Conservation (phyloP, 2,888 invertebrate species). For the Dione vanillae region DNA sequence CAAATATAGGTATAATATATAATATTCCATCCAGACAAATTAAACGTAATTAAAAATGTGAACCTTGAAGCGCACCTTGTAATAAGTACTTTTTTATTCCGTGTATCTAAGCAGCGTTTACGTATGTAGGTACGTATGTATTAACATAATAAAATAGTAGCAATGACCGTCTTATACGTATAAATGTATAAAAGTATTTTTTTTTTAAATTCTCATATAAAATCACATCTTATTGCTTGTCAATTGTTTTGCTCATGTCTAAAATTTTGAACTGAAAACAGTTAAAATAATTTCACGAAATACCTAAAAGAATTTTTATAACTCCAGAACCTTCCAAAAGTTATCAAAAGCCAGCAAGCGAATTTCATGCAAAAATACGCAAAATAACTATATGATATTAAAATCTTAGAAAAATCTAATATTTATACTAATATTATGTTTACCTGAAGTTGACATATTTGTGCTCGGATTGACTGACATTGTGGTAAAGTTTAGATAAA, state of each 20-base stretch:
- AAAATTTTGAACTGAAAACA: too few relatives aligned
- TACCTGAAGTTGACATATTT: slow-evolving; percentile 57
- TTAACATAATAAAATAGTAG: not conserved
- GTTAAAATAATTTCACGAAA: too few relatives aligned
- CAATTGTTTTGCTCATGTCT: too few relatives aligned
- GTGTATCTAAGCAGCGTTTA: not conserved
- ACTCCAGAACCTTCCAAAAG: not conserved
- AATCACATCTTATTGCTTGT: too few relatives aligned
- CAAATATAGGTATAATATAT: not conserved
- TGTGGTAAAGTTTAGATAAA: slow-evolving; percentile 46
- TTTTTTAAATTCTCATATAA: not conserved
- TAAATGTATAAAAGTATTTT: not conserved
- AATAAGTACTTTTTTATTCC: slow-evolving; percentile 9
- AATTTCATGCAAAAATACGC: slow-evolving; percentile 1
- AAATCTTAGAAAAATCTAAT: not conserved
- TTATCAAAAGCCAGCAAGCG: not conserved
- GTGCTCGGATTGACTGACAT: slow-evolving; percentile 67
- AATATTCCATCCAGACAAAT: not conserved
- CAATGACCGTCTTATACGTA: not conserved
- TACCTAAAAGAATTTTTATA: too few relatives aligned
- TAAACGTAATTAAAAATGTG: slow-evolving; percentile 17
- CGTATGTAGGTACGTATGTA: not conserved
- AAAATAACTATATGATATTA: slow-evolving; percentile 1
- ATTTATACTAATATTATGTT: slow-evolving; percentile 19
- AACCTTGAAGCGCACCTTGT: slow-evolving; percentile 19